Conservation (phyloP, 2,888 invertebrate genomes). For the Dolomedes plantarius region DNA sequence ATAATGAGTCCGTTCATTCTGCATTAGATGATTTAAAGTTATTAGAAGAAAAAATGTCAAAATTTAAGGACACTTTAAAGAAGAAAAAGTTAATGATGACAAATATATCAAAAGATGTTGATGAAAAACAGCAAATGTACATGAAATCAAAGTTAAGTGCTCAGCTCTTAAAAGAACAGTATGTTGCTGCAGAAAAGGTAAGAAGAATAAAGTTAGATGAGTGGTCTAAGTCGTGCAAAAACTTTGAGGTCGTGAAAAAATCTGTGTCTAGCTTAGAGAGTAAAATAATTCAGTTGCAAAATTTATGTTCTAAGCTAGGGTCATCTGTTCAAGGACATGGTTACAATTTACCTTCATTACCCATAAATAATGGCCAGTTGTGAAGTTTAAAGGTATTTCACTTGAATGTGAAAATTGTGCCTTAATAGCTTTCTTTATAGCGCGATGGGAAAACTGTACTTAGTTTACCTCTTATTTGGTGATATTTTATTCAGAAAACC, state of each 20-base stretch:
- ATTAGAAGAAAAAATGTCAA: slow-evolving; percentile 22
- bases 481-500: too few relatives aligned
- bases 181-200: slow-evolving; percentile 38
- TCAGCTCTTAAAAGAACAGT: slow-evolving; percentile 44
- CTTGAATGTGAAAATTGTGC: too few relatives aligned
- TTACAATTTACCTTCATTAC: not conserved
- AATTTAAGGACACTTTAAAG: slow-evolving; percentile 10
- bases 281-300: not conserved
- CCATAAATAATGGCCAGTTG: not conserved
- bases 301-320: not conserved
- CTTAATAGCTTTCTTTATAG: too few relatives aligned
- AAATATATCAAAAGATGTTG: slow-evolving; percentile 14
- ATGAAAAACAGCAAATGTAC: slow-evolving; percentile 13
- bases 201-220: slow-evolving; percentile 29
- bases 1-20: not conserved
- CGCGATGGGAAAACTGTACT: too few relatives aligned
- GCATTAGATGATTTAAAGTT: slow-evolving; percentile 9
- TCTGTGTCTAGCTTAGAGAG: slow-evolving; percentile 15
- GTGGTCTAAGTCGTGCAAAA: slow-evolving; percentile 25
- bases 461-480: too few relatives aligned
- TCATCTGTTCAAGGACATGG: not conserved
- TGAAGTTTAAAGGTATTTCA: too few relatives aligned
- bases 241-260: slow-evolving; percentile 27
- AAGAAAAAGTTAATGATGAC: slow-evolving; percentile 21
- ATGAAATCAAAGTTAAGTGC: slow-evolving; percentile 39